Conservation (phyloP, 2,888 invertebrate species). For the Stratiomys singularior region DNA sequence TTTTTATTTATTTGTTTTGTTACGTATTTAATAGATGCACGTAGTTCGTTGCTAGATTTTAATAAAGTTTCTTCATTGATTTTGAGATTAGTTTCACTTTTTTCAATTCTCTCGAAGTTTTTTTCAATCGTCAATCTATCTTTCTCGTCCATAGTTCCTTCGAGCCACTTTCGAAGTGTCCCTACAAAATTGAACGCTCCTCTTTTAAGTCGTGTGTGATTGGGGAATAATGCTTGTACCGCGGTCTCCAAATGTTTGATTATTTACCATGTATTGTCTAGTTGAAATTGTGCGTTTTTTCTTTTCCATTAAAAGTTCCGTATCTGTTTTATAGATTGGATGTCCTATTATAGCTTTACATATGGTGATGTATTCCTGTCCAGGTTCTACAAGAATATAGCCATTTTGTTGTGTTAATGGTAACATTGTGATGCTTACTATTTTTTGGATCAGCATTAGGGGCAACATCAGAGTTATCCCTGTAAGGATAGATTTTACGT, state of each 20-base stretch:
- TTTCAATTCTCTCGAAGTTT: not conserved
- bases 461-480: not conserved
- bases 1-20: constrained; percentile 18
- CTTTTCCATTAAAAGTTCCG: not conserved
- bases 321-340: constrained; percentile 16
- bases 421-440: not conserved
- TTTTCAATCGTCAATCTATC: not conserved
- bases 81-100: not conserved
- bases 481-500: constrained; percentile 4
- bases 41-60: constrained; percentile 12
- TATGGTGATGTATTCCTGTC: not conserved
- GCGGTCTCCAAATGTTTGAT: not conserved
- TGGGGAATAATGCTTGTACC: constrained; percentile 1
- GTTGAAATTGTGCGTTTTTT: constrained; percentile 2
- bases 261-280: constrained; percentile 3
- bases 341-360: constrained; percentile 31
- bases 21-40: not conserved
- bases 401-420: not conserved
- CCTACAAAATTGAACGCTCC: constrained; percentile 10
- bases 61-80: constrained; percentile 1
- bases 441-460: not conserved
- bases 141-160: not conserved
- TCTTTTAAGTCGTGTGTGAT: not conserved
- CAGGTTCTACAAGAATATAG: not conserved
- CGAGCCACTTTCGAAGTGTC: not conserved